These are phyloP conservation scores for Geranospiza caerulescens DNA, from an alignment of 2,797 vertebrate genomes.

Conservation along the genomic window DNA sequence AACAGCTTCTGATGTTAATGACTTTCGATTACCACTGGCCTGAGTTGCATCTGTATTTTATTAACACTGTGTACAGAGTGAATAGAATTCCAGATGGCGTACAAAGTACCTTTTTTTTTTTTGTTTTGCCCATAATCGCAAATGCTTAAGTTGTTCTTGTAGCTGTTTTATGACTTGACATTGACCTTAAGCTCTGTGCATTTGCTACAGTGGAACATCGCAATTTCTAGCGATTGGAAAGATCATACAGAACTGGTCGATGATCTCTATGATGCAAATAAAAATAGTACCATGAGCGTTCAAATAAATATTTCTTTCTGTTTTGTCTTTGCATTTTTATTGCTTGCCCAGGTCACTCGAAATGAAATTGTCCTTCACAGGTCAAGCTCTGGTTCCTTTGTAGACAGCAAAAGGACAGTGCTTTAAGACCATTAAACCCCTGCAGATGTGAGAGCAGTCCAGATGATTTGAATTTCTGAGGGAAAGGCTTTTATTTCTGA, in stretches of 20 bases:
- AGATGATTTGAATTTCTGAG: constrained; percentile 17
- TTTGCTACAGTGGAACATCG: not conserved
- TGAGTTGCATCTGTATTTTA: constrained; percentile 8
- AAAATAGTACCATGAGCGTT: not conserved
- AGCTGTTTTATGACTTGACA: constrained; percentile 2
- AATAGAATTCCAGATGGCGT: constrained; percentile 12
- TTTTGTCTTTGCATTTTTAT: constrained; percentile 10
- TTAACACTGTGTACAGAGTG: not conserved
- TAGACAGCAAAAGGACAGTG: not conserved
- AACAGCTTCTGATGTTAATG: constrained; percentile 28
- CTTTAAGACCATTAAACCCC: not conserved
- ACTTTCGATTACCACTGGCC: not conserved
- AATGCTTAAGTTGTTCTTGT: not conserved
- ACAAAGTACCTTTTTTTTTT: not conserved
- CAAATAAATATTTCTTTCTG: constrained; percentile 7
- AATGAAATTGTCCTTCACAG: constrained; percentile 44
- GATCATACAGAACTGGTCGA: not conserved
- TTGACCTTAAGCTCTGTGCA: not conserved
- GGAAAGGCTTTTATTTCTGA: constrained; percentile 27
- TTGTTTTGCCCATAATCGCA: not conserved
- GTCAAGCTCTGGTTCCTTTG: not conserved
- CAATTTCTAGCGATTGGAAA: not conserved
- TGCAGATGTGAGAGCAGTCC: not conserved
- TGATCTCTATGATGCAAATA: not conserved
- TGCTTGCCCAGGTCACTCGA: constrained; percentile 29